Percentiles rank a stretch among this genome's conserved stretches.
phyloP scores from a whole-genome alignment of 2,113 vertebrate genomes.

The Centropus bengalensis region DNA sequence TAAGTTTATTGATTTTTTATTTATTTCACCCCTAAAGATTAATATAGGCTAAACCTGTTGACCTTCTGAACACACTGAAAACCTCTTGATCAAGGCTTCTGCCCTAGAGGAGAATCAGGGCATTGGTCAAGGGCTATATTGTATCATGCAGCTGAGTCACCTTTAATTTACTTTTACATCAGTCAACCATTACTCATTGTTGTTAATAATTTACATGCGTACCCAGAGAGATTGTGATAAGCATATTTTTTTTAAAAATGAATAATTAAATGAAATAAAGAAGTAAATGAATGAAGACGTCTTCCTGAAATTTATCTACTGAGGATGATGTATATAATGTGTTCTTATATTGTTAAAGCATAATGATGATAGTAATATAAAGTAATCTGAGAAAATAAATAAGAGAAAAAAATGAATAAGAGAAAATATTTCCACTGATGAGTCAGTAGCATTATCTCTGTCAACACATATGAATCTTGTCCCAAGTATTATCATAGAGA shows the following conservation, averaged over 20 bases:
- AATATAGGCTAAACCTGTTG: background rate
- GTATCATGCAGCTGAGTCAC: background rate
- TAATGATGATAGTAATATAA: background rate
- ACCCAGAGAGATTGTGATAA: background rate
- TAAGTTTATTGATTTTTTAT: background rate
- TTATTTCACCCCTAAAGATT: background rate
- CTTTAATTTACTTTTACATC: slow-evolving; percentile 24
- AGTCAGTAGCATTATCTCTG: background rate
- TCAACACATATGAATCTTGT: background rate
- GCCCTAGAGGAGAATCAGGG: background rate
- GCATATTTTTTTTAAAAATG: background rate
- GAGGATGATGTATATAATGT: background rate
- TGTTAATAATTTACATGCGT: slow-evolving; percentile 30
- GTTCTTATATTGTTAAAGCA: background rate
- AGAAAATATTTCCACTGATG: background rate
- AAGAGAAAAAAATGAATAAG: background rate
- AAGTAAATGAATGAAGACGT: background rate
- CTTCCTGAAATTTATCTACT: background rate
- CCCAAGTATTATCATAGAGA: background rate
- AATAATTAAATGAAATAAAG: background rate
- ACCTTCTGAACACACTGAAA: background rate
- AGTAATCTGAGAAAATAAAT: background rate
- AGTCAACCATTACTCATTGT: background rate
- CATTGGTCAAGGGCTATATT: background rate
- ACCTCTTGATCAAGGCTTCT: background rate